These are phyloP conservation scores for Ictidomys tridecemlineatus DNA, from an alignment of 2,113 vertebrate species.

Conservation along the genomic window DNA sequence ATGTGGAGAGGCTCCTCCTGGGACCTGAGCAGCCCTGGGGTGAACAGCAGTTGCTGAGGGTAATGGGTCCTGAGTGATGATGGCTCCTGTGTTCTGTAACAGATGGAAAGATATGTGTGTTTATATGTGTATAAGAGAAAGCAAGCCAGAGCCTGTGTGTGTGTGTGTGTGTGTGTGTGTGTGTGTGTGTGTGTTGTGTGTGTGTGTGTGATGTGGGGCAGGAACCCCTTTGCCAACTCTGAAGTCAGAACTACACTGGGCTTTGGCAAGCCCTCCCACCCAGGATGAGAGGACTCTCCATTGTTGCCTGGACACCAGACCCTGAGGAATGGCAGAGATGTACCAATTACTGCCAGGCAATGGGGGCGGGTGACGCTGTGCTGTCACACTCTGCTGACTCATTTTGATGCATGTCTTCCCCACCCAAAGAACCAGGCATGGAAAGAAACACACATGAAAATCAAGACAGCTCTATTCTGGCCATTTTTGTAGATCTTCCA, in stretches of 20 bases:
- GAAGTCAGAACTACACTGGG: neutral
- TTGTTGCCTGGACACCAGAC: neutral
- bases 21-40: neutral
- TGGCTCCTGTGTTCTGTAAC: neutral
- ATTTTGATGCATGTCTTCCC: neutral
- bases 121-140: neutral
- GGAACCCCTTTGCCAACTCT: neutral
- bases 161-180: neutral
- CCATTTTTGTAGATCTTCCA: neutral
- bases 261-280: neutral
- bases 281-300: neutral
- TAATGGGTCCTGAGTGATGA: neutral
- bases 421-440: neutral
- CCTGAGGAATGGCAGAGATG: neutral
- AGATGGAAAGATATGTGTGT: neutral
- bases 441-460: neutral
- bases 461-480: neutral
- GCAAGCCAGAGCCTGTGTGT: too few species aligned
- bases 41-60: neutral
- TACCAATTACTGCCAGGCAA: neutral
- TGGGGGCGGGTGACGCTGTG: fast-evolving
- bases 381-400: neutral
- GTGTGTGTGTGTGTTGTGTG: neutral
- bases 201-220: neutral
- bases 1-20: neutral